phyloP scores from a whole-genome alignment of 1,140 invertebrate genomes.

The Drosophila pectinifera region DNA sequence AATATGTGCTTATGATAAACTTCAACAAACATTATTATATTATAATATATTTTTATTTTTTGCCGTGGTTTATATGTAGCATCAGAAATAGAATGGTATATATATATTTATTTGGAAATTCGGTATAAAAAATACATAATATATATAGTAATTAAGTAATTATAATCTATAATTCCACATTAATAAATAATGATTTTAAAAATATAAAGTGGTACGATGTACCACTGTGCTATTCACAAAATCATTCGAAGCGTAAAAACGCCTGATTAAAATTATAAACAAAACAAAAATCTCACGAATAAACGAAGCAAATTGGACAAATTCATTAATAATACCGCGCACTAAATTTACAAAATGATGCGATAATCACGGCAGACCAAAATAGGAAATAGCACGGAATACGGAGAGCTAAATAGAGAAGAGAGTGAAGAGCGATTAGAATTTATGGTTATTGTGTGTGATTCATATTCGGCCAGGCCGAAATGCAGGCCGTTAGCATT shows the following conservation, averaged over 20 bases:
- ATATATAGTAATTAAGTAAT: too few relatives aligned
- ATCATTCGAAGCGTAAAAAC: constrained; percentile 60
- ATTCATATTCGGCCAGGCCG: constrained; percentile 34
- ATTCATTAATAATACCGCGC: constrained; percentile 60
- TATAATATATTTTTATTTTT: too few relatives aligned
- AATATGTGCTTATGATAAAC: too few relatives aligned
- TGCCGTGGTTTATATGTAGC: too few relatives aligned
- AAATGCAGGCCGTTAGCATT: constrained; percentile 30
- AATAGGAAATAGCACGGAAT: constrained; percentile 55
- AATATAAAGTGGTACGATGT: neutral
- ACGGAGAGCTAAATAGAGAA: neutral
- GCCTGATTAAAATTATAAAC: constrained; percentile 54
- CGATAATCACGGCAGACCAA: constrained; percentile 60
- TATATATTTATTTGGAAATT: neutral
- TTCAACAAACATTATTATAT: too few relatives aligned
- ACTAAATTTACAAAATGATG: constrained; percentile 56
- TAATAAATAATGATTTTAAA: neutral
- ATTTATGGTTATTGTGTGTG: constrained; percentile 19
- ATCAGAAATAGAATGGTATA: too few relatives aligned
- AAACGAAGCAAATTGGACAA: constrained; percentile 62
- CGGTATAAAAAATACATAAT: too few relatives aligned
- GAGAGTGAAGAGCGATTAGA: constrained; percentile 9
- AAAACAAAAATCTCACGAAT: constrained; percentile 24
- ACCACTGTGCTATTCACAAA: constrained; percentile 13
- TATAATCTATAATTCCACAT: neutral